phyloP scores from a whole-genome alignment of 2,888 invertebrate genomes.

The Brenthis daphne region DNA sequence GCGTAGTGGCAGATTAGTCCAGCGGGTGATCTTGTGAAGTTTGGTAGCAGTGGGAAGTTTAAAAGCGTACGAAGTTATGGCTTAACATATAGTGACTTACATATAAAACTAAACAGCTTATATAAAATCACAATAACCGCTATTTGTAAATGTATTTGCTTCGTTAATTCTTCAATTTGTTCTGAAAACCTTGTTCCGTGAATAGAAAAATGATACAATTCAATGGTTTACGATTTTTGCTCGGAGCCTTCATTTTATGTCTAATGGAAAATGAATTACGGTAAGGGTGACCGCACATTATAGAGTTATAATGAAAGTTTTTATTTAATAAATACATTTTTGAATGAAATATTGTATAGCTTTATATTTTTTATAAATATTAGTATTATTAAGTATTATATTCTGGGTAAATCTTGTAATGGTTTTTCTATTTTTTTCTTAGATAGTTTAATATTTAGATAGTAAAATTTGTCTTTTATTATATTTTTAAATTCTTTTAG shows the following conservation, averaged over 20 bases:
- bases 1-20: too few species aligned
- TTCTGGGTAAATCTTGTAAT: too few species aligned
- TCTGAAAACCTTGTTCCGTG: conserved; percentile 36
- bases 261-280: conserved; percentile 4
- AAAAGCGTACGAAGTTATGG: too few species aligned
- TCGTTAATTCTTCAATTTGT: conserved; percentile 46
- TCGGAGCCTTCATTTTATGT: background rate
- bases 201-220: conserved; percentile 31
- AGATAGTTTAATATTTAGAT: too few species aligned
- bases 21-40: too few species aligned
- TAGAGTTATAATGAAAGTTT: background rate
- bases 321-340: background rate
- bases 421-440: too few species aligned
- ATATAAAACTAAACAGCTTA: background rate
- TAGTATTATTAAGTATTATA: too few species aligned
- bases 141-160: conserved; percentile 30
- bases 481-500: too few species aligned
- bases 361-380: too few species aligned
- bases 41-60: too few species aligned
- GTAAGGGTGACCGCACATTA: background rate
- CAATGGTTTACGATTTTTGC: conserved; percentile 9
- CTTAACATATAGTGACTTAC: background rate
- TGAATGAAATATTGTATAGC: background rate
- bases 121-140: conserved; percentile 6
- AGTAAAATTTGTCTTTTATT: too few species aligned